Percentiles rank a stretch among this genome's conserved stretches.
phyloP scores from a whole-genome alignment of 1,140 invertebrate species.

The Olivierus martensii region DNA sequence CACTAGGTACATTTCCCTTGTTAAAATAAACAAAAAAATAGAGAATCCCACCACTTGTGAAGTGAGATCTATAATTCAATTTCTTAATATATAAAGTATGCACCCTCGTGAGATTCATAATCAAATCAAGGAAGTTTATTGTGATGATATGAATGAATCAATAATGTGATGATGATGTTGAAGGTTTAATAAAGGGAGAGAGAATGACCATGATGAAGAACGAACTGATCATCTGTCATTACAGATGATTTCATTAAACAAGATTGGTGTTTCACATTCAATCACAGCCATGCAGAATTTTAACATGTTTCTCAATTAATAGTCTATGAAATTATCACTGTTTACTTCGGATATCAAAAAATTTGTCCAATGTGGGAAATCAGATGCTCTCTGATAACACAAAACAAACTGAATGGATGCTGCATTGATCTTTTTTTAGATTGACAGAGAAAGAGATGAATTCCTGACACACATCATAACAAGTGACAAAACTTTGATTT shows the following conservation, averaged over 20 bases:
- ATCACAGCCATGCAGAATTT: neutral
- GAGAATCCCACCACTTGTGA: neutral
- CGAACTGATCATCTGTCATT: neutral
- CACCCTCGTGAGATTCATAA: neutral
- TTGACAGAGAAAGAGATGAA: neutral
- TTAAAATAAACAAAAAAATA: neutral
- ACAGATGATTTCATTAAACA: neutral
- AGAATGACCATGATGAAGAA: neutral
- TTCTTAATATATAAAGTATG: neutral
- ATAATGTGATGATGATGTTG: neutral
- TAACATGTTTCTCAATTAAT: neutral
- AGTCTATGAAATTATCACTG: neutral
- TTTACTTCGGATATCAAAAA: neutral
- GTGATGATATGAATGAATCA: neutral
- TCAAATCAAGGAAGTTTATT: neutral
- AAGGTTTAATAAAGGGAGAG: neutral
- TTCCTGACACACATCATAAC: neutral
- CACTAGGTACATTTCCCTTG: neutral
- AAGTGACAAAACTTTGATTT: too few species aligned
- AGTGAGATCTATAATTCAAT: neutral
- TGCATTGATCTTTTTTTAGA: neutral
- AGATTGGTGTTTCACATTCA: neutral
- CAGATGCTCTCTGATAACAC: neutral
- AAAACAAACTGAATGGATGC: neutral
- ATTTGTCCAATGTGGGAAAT: neutral